Evolutionary conservation across 2,888 invertebrate species (phyloP).

Genomic region (Notodonta ziczac): DNA sequence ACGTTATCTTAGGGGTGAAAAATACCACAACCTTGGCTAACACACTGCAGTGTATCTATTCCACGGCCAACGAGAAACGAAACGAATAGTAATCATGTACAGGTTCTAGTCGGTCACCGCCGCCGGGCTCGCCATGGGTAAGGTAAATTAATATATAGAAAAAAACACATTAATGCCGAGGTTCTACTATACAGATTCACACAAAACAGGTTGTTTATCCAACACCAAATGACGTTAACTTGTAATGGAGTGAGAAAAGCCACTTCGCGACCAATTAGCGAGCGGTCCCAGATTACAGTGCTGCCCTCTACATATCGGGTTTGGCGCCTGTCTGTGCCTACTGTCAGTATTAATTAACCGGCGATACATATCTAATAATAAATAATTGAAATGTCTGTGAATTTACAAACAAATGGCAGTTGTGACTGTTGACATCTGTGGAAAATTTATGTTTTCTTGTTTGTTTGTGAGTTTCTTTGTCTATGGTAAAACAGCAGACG

Average conservation of each 20-base stretch:
- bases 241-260: slow-evolving; percentile 10
- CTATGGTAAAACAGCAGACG: too few relatives aligned
- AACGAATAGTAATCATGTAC: too few relatives aligned
- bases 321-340: slow-evolving; percentile 6
- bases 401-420: not conserved
- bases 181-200: not conserved
- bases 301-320: slow-evolving; percentile 7
- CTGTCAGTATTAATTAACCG: slow-evolving; percentile 4
- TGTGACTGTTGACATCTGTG: not conserved
- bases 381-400: not conserved
- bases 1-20: too few relatives aligned
- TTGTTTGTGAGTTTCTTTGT: too few relatives aligned
- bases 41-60: too few relatives aligned
- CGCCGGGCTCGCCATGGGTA: too few relatives aligned
- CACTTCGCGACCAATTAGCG: slow-evolving; percentile 21
- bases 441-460: not conserved
- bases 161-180: too few relatives aligned
- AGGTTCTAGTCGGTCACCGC: too few relatives aligned
- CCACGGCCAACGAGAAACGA: too few relatives aligned
- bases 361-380: slow-evolving; percentile 2
- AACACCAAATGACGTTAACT: slow-evolving; percentile 5
- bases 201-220: slow-evolving; percentile 9
- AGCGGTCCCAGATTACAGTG: slow-evolving; percentile 12
- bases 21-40: too few relatives aligned
- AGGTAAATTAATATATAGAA: too few relatives aligned